Base-by-base conservation (phyloP, 2,888 invertebrate genomes). In the Agrochola lota region DNA sequence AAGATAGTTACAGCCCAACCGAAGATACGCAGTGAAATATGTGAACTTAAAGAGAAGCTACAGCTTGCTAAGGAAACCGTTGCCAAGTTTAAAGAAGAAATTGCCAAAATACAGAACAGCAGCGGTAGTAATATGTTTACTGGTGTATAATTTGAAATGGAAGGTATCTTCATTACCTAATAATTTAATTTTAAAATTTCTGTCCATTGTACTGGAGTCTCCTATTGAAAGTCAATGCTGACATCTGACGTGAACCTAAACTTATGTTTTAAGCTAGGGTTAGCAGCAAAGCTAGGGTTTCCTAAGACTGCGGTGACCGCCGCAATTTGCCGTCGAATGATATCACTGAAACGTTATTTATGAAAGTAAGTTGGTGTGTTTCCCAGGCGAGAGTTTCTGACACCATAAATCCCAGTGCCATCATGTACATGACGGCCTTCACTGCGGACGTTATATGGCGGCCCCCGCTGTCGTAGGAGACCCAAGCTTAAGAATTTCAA, bases 11-110 rank as follows among this genome's bases (percentile, higher is more conserved):
- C 97, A 57, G 98, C 98, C 0, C 98, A 98, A 92, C 97, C 97
- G 52, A 99, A 98, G 93, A 98, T 99, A 3, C 97, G 98, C 81
- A 95, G 96, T 55, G 99, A 99, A 93, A 99, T 99, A 74, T 95
- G 97, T 3, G 98, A 98, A n/a, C 95, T 99, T 0, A 99, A 99
- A 90, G 98, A 99, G 81, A 98, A 98, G 90, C 93, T 99, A 20
- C 98, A 98, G 88, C 94, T 98, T 43, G 98, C 99, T 0, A 98
- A 98, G 87, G 99, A 99, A 92, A 98, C 98, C 0, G 98, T 99
- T 77, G 96, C 98, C 0, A 98, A 98, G 89, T 98, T 98, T 90
- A 98, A 98, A 91, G 97, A 97, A 46, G 98, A 98, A 95, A 97
- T 98, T 60, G 92, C 95, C 7, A 96, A 95, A 81, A 30, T 95